These are phyloP conservation scores for Papilio polytes DNA, from an alignment of 1,140 invertebrate genomes.

Conservation along the genomic window DNA sequence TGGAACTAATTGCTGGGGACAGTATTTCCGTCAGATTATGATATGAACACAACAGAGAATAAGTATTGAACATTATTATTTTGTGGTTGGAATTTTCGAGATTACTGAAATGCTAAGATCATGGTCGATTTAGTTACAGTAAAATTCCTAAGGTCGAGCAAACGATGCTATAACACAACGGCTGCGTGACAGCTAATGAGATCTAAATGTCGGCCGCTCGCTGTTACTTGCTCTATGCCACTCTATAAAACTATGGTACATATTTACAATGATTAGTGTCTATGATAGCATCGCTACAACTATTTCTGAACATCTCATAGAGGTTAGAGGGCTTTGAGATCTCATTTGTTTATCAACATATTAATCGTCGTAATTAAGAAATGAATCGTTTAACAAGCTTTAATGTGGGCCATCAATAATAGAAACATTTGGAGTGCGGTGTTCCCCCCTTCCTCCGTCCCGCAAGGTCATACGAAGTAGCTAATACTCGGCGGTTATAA, in stretches of 20 bases:
- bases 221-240: background rate
- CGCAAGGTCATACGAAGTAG: background rate
- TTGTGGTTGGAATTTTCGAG: too few relatives aligned
- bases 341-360: background rate
- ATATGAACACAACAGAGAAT: background rate
- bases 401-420: constrained; percentile 18
- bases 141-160: background rate
- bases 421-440: background rate
- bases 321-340: background rate
- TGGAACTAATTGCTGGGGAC: constrained; percentile 8
- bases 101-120: background rate
- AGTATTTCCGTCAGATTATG: background rate
- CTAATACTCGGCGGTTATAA: background rate
- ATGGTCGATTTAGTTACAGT: background rate
- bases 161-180: background rate
- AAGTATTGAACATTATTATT: too few relatives aligned
- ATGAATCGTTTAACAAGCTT: background rate
- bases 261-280: too few relatives aligned
- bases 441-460: background rate
- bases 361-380: background rate
- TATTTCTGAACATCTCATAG: background rate
- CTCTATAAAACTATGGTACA: background rate
- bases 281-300: background rate
- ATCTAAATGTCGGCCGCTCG: background rate
- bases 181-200: background rate